Evolutionary conservation across 2,113 vertebrate species (phyloP).

Genomic region (Fulica atra): DNA sequence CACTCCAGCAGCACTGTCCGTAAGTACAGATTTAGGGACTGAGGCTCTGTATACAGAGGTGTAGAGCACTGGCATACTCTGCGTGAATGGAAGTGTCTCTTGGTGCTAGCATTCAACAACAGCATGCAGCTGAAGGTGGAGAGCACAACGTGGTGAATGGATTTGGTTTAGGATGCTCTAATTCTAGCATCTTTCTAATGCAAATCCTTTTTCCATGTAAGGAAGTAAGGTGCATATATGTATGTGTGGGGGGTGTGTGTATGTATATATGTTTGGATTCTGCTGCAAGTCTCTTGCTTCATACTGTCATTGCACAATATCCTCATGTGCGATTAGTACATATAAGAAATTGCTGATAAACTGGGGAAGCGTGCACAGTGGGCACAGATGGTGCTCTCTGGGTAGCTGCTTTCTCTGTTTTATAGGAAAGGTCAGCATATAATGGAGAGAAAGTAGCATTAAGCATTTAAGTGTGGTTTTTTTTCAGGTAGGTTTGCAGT

Average conservation of each 20-base stretch:
- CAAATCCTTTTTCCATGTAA: background rate
- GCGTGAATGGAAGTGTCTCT: background rate
- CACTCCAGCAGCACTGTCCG: background rate
- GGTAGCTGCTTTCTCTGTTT: background rate
- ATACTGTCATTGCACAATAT: background rate
- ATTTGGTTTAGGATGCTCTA: background rate
- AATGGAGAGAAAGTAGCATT: background rate
- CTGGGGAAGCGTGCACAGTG: background rate
- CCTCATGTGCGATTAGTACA: background rate
- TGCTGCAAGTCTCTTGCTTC: background rate
- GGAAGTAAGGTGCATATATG: background rate
- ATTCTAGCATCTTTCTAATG: background rate
- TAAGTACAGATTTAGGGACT: background rate
- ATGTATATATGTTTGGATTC: background rate
- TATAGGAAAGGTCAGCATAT: background rate
- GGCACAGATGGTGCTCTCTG: background rate
- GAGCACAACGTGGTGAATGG: background rate
- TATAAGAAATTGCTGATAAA: background rate
- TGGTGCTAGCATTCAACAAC: background rate
- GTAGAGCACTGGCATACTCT: background rate
- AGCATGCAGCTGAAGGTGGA: background rate
- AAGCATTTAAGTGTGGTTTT: background rate
- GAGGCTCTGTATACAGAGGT: background rate
- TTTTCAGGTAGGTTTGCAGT: background rate
- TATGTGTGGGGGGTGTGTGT: background rate